Evolutionary conservation across 2,797 vertebrate species (phyloP).

Genomic region (Eupleurogrammus muticus): DNA sequence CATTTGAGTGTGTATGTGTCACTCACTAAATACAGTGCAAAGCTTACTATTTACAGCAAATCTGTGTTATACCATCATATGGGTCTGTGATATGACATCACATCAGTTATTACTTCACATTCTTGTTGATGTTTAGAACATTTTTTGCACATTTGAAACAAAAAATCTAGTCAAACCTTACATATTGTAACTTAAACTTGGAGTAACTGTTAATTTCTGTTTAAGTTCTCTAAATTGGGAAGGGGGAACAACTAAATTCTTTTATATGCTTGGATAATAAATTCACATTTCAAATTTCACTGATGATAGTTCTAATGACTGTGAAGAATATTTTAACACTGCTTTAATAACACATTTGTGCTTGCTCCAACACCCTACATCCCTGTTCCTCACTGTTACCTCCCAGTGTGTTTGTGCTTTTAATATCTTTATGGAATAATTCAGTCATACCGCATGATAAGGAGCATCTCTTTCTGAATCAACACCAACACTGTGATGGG

Average conservation of each 20-base stretch:
- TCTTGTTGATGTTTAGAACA: too few species aligned
- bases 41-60: too few species aligned
- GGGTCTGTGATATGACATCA: too few species aligned
- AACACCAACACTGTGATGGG: not conserved
- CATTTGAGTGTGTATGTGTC: too few species aligned
- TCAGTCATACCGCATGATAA: not conserved
- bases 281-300: not conserved
- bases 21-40: too few species aligned
- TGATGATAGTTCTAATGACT: not conserved
- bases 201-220: not conserved
- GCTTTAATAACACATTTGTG: conserved; percentile 26
- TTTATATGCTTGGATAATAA: not conserved
- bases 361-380: not conserved
- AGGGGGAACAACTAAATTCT: too few species aligned
- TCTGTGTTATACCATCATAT: not conserved
- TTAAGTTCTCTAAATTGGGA: not conserved
- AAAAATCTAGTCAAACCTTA: too few species aligned
- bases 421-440: not conserved
- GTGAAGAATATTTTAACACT: conserved; percentile 29
- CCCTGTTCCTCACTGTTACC: conserved; percentile 7
- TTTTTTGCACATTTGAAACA: too few species aligned
- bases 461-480: not conserved
- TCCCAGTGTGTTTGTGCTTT: not conserved
- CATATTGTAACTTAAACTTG: too few species aligned
- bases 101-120: too few species aligned